Evolutionary conservation across 1,140 invertebrate genomes (phyloP), one percentile per base, ranked within the genome.

Genomic region (Panagrolaimus sp.): DNA sequence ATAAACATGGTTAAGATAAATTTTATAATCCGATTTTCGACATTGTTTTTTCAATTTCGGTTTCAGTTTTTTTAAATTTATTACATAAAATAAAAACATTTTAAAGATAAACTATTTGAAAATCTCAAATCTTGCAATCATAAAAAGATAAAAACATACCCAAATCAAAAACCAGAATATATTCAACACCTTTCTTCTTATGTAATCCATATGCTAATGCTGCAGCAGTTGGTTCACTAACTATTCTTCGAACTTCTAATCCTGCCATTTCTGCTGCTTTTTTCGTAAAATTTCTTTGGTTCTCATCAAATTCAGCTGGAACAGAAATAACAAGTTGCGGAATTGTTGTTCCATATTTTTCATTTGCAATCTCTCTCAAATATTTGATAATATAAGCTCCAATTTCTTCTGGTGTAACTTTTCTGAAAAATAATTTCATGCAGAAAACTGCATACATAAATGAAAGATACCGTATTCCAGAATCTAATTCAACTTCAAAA

Each of bases 241-340:
- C 75, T 5, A 83, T 93, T 86, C 91, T 88, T 77, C 94, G 87
- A 76, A 93, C 90, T 78, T 94, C 92, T 69, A 92, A 84, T 1
- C 89, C 90, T 28, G 82, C 78, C 14, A 76, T n/a, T 65, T 71
- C 63, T 1, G 82, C 81, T 6, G 82, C 81, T 38, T 71, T 73
- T 7, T 43, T 46, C 1, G 81, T 83, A 38, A 62, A 68, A 69
- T 79, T 83, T 44, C 81, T 43, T 62, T 83, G 81, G 2, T 64
- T 45, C 46, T 79, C 67, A 17, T 80, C 72, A 69, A 83, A 83
- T 70, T 83, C 81, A 12, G 81, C 83, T 14, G 81, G 81, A 12
- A 83, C 83, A 0, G 81, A 83, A 15, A 83, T 83, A 9, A 83
- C 81, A 3, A 73, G 47, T 63, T 83, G 69, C 26, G 69, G 71